A percentile compares a stretch with the other conserved stretches of the same genome.
Conservation (phyloP, 2,888 invertebrate species). For the Nymphalis polychloros region DNA sequence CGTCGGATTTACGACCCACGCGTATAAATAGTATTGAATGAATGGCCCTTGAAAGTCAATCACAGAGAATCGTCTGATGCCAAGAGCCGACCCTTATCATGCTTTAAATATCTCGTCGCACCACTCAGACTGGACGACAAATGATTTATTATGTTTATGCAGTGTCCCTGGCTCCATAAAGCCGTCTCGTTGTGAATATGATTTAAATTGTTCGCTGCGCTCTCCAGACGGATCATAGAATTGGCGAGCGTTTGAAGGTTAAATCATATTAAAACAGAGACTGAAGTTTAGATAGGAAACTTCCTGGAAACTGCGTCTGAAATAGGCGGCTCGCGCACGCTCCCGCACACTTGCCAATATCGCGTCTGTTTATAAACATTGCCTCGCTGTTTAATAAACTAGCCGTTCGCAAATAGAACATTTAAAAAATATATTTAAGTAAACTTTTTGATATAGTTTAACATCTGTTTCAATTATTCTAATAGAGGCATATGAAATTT, state of each 20-base stretch:
- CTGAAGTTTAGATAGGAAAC: conserved; percentile 50
- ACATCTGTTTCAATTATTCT: no score
- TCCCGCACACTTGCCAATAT: conserved; percentile 54
- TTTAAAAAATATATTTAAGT: conserved; percentile 27
- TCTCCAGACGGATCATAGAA: conserved; percentile 54
- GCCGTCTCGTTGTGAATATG: conserved; percentile 51
- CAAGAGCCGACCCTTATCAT: conserved; percentile 50
- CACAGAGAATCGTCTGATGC: conserved; percentile 41
- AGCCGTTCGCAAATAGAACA: conserved; percentile 30
- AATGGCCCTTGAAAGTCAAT: conserved; percentile 44
- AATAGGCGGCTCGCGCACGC: conserved; percentile 57
- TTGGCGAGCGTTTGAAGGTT: conserved; percentile 72
- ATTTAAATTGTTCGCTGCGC: conserved; percentile 60
- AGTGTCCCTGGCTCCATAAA: conserved; percentile 46
- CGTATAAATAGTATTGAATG: conserved; percentile 27
- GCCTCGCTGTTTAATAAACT: conserved; percentile 38
- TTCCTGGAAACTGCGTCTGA: conserved; percentile 61
- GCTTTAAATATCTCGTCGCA: conserved; percentile 53
- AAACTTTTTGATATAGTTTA: not conserved
- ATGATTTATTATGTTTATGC: conserved; percentile 68
- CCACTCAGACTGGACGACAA: conserved; percentile 51
- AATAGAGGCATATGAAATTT: no score
- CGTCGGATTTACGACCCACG: conserved; percentile 2
- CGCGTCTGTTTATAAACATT: conserved; percentile 55
- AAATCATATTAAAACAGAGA: conserved; percentile 58